A percentile compares a stretch with the other conserved stretches of the same genome.
These are phyloP conservation scores for Neelides folsomi DNA, from an alignment of 2,888 invertebrate species.

Conservation along the genomic window DNA sequence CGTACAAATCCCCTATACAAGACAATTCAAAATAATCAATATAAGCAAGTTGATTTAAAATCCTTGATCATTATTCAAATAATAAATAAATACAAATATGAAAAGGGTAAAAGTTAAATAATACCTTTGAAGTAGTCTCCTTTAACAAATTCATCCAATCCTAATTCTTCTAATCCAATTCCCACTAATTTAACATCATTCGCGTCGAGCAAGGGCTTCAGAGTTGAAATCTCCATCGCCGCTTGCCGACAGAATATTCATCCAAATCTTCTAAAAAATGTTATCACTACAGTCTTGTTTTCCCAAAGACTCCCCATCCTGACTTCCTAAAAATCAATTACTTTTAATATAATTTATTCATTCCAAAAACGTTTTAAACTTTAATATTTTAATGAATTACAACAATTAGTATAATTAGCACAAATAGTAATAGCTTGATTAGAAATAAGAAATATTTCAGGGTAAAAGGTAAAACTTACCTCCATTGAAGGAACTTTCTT, in stretches of 20 bases:
- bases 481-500: conserved; percentile 22
- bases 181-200: conserved; percentile 49
- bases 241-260: conserved; percentile 52
- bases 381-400: too few relatives aligned
- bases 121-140: conserved; percentile 48
- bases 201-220: conserved; percentile 47
- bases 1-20: conserved; percentile 24
- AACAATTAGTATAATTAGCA: too few relatives aligned
- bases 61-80: too few relatives aligned
- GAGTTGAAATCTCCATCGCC: conserved; percentile 49
- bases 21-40: too few relatives aligned
- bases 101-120: too few relatives aligned
- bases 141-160: conserved; percentile 49
- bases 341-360: too few relatives aligned
- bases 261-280: conserved; percentile 54
- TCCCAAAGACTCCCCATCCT: conserved; percentile 6
- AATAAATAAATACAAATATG: too few relatives aligned
- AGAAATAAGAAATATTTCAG: too few relatives aligned
- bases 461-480: conserved; percentile 6
- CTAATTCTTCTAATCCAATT: conserved; percentile 49
- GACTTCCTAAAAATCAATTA: conserved; percentile 2
- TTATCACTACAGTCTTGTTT: conserved; percentile 45
- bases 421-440: too few relatives aligned
- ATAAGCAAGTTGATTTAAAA: too few relatives aligned
- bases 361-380: too few relatives aligned